These are phyloP conservation scores for Sesamia nonagrioides DNA, from an alignment of 1,140 invertebrate genomes.

Conservation along the genomic window DNA sequence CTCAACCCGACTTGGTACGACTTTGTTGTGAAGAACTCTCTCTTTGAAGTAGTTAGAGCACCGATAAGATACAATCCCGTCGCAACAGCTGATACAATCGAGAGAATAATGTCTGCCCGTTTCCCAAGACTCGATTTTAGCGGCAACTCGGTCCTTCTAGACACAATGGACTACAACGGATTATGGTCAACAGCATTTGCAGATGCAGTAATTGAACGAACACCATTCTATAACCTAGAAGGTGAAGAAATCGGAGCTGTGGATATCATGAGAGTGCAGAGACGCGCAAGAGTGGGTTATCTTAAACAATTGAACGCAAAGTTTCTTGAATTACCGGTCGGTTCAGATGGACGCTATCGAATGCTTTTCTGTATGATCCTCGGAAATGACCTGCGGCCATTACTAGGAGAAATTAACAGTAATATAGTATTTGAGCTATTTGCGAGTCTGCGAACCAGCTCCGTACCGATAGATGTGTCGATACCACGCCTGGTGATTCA, in stretches of 20 bases:
- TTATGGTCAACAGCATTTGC: slow-evolving; percentile 44
- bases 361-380: slow-evolving; percentile 18
- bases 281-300: slow-evolving; percentile 30
- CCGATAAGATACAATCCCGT: slow-evolving; percentile 2
- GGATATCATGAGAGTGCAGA: slow-evolving; percentile 39
- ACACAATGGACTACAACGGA: slow-evolving; percentile 36
- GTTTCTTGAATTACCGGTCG: slow-evolving; percentile 31
- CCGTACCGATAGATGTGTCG: slow-evolving; percentile 12
- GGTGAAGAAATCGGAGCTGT: slow-evolving; percentile 37
- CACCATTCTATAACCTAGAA: slow-evolving; percentile 34
- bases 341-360: slow-evolving; percentile 10
- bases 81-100: slow-evolving; percentile 5
- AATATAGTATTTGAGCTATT: not conserved
- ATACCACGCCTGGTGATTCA: slow-evolving; percentile 11
- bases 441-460: no score
- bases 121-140: slow-evolving; percentile 10
- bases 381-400: not conserved
- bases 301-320: not conserved
- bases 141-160: slow-evolving; percentile 45
- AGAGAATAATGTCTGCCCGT: not conserved
- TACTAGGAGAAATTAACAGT: not conserved
- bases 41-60: not conserved
- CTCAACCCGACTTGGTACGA: slow-evolving; percentile 17
- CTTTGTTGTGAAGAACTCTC: slow-evolving; percentile 18
- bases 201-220: slow-evolving; percentile 13